Evolutionary conservation across 2,113 vertebrate species (phyloP).

Genomic region (Sinocyclocheilus maitianheensis): DNA sequence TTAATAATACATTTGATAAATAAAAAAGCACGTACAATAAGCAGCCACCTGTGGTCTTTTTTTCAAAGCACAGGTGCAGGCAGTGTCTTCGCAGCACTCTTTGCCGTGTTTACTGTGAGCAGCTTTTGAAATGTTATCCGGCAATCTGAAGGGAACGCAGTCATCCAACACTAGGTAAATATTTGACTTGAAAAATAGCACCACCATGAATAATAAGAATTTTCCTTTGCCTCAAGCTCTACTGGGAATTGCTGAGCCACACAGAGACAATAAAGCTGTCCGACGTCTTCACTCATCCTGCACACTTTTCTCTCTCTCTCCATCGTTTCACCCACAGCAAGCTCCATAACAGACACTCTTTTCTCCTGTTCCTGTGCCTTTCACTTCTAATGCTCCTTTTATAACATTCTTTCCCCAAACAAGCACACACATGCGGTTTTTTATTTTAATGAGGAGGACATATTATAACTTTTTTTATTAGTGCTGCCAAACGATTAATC

Average conservation of each 20-base stretch:
- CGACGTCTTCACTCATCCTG: slow-evolving; percentile 24
- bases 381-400: neutral
- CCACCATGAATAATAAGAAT: neutral
- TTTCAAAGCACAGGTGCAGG: slow-evolving; percentile 43
- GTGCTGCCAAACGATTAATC: too few relatives aligned
- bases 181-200: slow-evolving; percentile 39
- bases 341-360: neutral
- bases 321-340: neutral
- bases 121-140: slow-evolving; percentile 28
- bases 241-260: slow-evolving; percentile 1
- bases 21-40: neutral
- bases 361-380: neutral
- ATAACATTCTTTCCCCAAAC: neutral
- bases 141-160: slow-evolving; percentile 13
- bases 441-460: too few relatives aligned
- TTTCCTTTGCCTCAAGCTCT: slow-evolving; percentile 27
- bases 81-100: neutral
- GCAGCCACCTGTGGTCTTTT: slow-evolving; percentile 27
- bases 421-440: neutral
- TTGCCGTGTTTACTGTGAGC: slow-evolving; percentile 35
- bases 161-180: slow-evolving; percentile 32
- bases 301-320: neutral
- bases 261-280: slow-evolving; percentile 25
- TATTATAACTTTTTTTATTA: too few relatives aligned
- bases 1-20: neutral